These are phyloP conservation scores for Megalonaias nervosa DNA, from an alignment of 1,140 invertebrate species.

Conservation along the genomic window DNA sequence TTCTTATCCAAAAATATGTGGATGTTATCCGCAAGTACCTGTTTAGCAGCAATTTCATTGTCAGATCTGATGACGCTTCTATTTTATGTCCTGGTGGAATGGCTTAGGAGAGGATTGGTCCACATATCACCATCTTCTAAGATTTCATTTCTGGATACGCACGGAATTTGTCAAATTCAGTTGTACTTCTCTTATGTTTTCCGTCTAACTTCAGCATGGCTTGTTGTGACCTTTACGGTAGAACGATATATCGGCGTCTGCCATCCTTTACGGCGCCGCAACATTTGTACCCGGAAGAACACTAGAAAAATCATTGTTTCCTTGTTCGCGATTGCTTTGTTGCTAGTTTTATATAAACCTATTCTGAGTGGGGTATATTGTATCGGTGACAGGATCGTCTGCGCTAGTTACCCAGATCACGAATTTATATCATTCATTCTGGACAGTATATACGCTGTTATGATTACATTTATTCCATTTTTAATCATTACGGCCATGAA, in stretches of 20 bases:
- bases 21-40: slow-evolving; percentile 55
- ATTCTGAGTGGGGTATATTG: slow-evolving; percentile 45
- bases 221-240: slow-evolving; percentile 61
- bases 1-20: slow-evolving; percentile 59
- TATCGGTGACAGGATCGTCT: slow-evolving; percentile 10
- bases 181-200: slow-evolving; percentile 55
- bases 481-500: slow-evolving; percentile 47
- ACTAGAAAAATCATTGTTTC: slow-evolving; percentile 25
- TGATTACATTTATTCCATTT: slow-evolving; percentile 51
- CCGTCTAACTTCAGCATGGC: slow-evolving; percentile 61
- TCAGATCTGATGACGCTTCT: slow-evolving; percentile 48
- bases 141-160: slow-evolving; percentile 34
- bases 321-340: slow-evolving; percentile 27
- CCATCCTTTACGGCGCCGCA: slow-evolving; percentile 39
- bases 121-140: slow-evolving; percentile 3
- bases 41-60: slow-evolving; percentile 46
- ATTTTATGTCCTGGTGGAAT: slow-evolving; percentile 51
- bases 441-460: slow-evolving; percentile 44
- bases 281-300: slow-evolving; percentile 26
- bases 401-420: slow-evolving; percentile 35
- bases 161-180: slow-evolving; percentile 55
- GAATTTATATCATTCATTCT: slow-evolving; percentile 44
- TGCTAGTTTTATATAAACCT: slow-evolving; percentile 52
- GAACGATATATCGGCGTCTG: slow-evolving; percentile 61
- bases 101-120: slow-evolving; percentile 45